phyloP scores from a whole-genome alignment of 2,888 invertebrate genomes.

The Xestia rhomboidea region DNA sequence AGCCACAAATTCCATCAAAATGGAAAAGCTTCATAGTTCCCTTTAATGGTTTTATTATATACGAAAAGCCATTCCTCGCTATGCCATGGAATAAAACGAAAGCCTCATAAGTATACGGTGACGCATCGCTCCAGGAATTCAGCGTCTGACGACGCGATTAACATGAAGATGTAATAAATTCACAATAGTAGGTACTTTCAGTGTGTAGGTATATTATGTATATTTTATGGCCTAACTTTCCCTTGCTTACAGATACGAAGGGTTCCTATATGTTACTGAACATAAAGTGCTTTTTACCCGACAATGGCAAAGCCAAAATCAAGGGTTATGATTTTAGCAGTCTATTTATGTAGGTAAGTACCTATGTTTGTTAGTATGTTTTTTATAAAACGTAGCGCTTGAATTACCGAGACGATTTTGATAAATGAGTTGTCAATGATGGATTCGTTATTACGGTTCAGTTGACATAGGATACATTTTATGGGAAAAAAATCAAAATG shows the following conservation, averaged over 20 bases:
- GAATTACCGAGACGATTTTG: neutral
- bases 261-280: neutral
- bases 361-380: neutral
- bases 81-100: conserved; percentile 19
- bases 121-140: conserved; percentile 48
- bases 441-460: too few relatives aligned
- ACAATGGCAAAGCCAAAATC: neutral
- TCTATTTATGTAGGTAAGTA: too few relatives aligned
- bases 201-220: neutral
- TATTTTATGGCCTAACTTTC: neutral
- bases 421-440: neutral
- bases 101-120: conserved; percentile 36
- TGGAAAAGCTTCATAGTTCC: conserved; percentile 16
- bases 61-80: conserved; percentile 11
- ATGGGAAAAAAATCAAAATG: neutral
- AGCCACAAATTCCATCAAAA: conserved; percentile 12
- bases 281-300: neutral
- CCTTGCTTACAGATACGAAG: neutral
- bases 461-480: too few relatives aligned
- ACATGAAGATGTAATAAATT: conserved; percentile 31
- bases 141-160: conserved; percentile 22
- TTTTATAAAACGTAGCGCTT: neutral
- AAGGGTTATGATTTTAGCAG: neutral
- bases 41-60: conserved; percentile 29
- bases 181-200: neutral